Conservation (phyloP, 2,888 invertebrate species). For the Zhuqinia jingwanae region DNA sequence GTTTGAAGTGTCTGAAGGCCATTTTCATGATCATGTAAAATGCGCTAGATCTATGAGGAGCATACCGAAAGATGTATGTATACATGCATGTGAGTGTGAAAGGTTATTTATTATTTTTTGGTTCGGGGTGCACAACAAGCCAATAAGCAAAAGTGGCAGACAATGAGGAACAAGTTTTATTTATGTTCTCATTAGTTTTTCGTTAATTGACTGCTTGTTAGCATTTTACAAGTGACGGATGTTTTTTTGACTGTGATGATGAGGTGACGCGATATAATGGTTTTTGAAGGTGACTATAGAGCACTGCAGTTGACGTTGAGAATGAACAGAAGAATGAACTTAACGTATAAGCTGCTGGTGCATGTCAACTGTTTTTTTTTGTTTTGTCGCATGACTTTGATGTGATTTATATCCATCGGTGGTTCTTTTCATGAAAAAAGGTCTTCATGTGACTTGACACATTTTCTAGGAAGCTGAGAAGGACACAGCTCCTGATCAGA, state of each 20-base stretch:
- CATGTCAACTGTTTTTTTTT: background rate
- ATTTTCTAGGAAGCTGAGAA: conserved; percentile 68
- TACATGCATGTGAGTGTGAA: background rate
- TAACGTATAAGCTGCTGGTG: too few relatives aligned
- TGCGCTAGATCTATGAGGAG: too few relatives aligned
- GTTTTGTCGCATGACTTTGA: conserved; percentile 1
- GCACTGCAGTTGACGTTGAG: too few relatives aligned
- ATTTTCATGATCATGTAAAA: background rate
- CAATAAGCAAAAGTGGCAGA: background rate
- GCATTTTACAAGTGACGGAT: conserved; percentile 18
- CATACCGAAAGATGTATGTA: too few relatives aligned
- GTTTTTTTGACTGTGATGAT: background rate
- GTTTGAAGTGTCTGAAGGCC: background rate
- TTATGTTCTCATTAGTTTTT: conserved; percentile 49
- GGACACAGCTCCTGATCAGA: conserved; percentile 63
- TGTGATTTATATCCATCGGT: conserved; percentile 24
- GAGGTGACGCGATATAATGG: background rate
- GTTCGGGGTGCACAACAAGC: background rate
- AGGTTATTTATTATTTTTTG: background rate
- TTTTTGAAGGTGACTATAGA: conserved; percentile 3
- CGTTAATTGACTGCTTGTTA: conserved; percentile 64
- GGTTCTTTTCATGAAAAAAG: conserved; percentile 35
- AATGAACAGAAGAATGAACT: too few relatives aligned
- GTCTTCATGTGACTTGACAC: conserved; percentile 51
- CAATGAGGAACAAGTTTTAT: conserved; percentile 16